Conservation (phyloP, 2,113 vertebrate genomes). For the Upupa epops region DNA sequence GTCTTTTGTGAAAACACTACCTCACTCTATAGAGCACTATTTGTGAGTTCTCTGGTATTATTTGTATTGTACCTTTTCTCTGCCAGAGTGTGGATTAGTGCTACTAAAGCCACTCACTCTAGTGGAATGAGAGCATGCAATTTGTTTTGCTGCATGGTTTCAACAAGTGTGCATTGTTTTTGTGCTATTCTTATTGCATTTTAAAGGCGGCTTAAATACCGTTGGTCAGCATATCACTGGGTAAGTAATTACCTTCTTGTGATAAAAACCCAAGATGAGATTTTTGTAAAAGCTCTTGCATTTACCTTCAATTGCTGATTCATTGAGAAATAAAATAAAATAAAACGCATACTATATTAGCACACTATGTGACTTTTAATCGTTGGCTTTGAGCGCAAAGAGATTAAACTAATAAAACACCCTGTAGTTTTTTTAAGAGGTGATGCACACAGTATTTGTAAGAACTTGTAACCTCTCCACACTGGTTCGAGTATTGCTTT, state of each 20-base stretch:
- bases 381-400: background rate
- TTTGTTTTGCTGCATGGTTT: constrained; percentile 76
- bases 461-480: constrained; percentile 21
- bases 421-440: constrained; percentile 27
- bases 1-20: constrained; percentile 97
- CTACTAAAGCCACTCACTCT: constrained; percentile 64
- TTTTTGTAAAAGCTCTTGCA: background rate
- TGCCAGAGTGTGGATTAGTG: constrained; percentile 73
- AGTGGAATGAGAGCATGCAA: constrained; percentile 77
- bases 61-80: constrained; percentile 71
- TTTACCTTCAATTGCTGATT: constrained; percentile 31
- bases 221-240: constrained; percentile 58
- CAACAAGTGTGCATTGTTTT: constrained; percentile 52
- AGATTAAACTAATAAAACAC: constrained; percentile 10
- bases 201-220: constrained; percentile 62
- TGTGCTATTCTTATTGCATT: constrained; percentile 65
- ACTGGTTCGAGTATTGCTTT: constrained; percentile 31
- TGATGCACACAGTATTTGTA: constrained; percentile 4
- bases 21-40: constrained; percentile 91
- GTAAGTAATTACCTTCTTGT: constrained; percentile 46
- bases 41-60: constrained; percentile 88
- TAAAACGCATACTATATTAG: constrained; percentile 8
- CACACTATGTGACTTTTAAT: background rate
- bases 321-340: constrained; percentile 24
- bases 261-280: constrained; percentile 43